Base-by-base conservation (phyloP, 2,113 vertebrate genomes). In the Gallinago paraguaiae region DNA sequence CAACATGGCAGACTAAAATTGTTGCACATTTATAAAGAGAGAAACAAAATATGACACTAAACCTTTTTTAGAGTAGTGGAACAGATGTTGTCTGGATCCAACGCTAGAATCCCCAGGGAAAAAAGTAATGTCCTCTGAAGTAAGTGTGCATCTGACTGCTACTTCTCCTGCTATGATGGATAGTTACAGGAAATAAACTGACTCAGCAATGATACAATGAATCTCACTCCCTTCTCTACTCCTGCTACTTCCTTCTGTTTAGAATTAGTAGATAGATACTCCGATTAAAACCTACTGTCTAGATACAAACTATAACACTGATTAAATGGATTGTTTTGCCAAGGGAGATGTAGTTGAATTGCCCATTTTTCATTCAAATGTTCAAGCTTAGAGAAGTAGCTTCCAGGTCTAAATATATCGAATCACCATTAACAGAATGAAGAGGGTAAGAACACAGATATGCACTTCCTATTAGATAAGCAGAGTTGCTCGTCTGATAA, bases 291-390 rank as follows among this genome's bases (percentile, higher is more conserved):
- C 97, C 97, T 91, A 97, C 97, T 98, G 97, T 99, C 98, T 98
- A 98, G 98, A 97, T 98, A 98, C 97, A 98, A 99, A 99, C 98
- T 99, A 97, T 98, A 99, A 98, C 97, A 98, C 98, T 98, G 98
- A 98, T 98, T 98, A 98, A 98, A 98, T 97, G 98, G 95, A 98
- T 97, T 96, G 88, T 96, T 98, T 98, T 97, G 98, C 98, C 97
- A 98, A 95, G 97, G 97, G 98, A 98, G 87, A 97, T 96, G 96
- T 93, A 95, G 83, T 90, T 39, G 74, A 96, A 96, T 88, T 97
- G 93, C 93, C 97, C 97, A 98, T 98, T 98, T 98, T 98, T 98
- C 98, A 98, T 98, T 98, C 97, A 98, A 97, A 98, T 97, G 95
- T 92, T 98, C 87, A 86, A 90, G 96, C 90, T 96, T 94, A 48